A percentile compares a stretch with the other conserved stretches of the same genome.
phyloP scores from a whole-genome alignment of 2,888 invertebrate genomes.

The Agriopis leucophaearia region DNA sequence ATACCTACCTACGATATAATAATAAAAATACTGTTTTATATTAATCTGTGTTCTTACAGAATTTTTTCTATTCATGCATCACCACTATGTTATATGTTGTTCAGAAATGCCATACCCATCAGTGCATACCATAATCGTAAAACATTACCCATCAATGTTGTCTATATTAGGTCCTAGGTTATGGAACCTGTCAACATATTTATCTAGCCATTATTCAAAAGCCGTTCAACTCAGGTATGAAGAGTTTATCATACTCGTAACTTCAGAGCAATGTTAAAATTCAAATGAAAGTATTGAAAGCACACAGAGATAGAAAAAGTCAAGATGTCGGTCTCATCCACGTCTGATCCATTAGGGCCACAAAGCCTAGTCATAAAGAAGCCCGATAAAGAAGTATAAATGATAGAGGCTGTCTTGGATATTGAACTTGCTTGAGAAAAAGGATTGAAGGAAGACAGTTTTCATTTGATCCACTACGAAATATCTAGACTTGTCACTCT shows the following conservation, averaged over 20 bases:
- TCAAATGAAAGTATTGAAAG: conserved; percentile 1
- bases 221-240: neutral
- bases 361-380: conserved; percentile 11
- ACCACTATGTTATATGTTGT: neutral
- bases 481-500: too few species aligned
- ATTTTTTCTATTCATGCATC: too few species aligned
- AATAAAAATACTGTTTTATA: too few species aligned
- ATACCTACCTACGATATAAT: too few species aligned
- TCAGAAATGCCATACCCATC: neutral
- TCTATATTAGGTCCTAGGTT: too few species aligned
- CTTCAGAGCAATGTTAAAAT: neutral
- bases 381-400: conserved; percentile 1
- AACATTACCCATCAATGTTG: neutral
- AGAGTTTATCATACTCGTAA: neutral
- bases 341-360: conserved; percentile 18
- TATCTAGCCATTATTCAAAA: neutral
- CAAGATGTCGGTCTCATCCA: conserved; percentile 2
- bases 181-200: too few species aligned
- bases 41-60: too few species aligned
- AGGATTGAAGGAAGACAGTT: too few species aligned
- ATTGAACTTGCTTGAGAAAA: neutral
- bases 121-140: neutral
- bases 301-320: conserved; percentile 8
- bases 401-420: neutral
- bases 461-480: too few species aligned